phyloP scores from a whole-genome alignment of 2,888 invertebrate species.

The Phorcus lineatus region DNA sequence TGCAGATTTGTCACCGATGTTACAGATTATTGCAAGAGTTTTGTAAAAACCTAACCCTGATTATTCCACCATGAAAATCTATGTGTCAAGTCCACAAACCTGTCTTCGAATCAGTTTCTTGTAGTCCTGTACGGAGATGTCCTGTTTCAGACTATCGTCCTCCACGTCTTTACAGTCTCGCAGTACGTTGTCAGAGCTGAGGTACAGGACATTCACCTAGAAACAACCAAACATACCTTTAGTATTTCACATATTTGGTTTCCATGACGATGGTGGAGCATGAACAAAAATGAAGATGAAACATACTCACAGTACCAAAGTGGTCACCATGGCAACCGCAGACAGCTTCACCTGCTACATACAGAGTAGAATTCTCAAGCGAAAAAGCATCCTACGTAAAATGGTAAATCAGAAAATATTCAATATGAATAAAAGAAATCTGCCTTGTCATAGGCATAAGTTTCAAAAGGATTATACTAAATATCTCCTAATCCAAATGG shows the following conservation, averaged over 20 bases:
- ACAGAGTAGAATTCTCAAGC: not conserved
- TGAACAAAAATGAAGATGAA: constrained; percentile 1
- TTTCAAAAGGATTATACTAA: too few relatives aligned
- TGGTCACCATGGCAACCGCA: not conserved
- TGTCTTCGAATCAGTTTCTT: constrained; percentile 74
- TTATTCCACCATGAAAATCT: too few relatives aligned
- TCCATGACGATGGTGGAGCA: not conserved
- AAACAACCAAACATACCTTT: not conserved
- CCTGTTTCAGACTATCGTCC: constrained; percentile 81
- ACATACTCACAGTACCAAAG: not conserved
- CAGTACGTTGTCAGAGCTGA: constrained; percentile 84
- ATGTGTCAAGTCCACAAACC: constrained; percentile 48
- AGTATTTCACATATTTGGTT: not conserved
- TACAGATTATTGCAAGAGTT: too few relatives aligned
- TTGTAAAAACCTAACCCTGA: too few relatives aligned
- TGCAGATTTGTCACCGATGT: too few relatives aligned
- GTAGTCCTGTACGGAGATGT: constrained; percentile 87
- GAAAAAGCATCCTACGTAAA: constrained; percentile 6
- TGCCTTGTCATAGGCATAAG: too few relatives aligned
- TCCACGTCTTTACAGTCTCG: constrained; percentile 88
- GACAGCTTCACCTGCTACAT: constrained; percentile 7
- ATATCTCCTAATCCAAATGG: too few relatives aligned
- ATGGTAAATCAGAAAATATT: not conserved
- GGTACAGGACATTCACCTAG: constrained; percentile 84
- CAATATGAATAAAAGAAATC: not conserved